Evolutionary conservation across 1,140 invertebrate genomes (phyloP), one percentile per base, ranked within the genome.

Genomic region (Drosophila murphyi): DNA sequence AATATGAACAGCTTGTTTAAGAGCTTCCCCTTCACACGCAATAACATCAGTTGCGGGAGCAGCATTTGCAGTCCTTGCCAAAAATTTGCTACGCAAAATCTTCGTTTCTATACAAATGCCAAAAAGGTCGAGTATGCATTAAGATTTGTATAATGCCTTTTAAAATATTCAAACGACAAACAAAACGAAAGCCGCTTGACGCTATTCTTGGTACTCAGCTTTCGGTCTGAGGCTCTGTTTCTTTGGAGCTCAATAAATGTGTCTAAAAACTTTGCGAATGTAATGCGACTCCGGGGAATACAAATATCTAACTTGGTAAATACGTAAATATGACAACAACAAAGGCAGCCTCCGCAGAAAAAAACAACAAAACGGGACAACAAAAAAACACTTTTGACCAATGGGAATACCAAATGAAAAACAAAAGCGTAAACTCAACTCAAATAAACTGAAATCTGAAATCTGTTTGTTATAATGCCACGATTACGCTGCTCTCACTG

Each of bases 341-440:
- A 70, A 51, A 77, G 52, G 67, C 54, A 43, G 56, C 56, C 56
- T 43, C 32, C 39, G 55, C 32, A 56, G 60, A 35, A 60, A 68
- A 45, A 65, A 48, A 65, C 12, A 55, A 65, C 39, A 64, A 64
- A 37, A 45, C n/a, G 20, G 12, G 20, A 29, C 12, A 28, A 47
- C 6, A 20, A 47, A 48, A 10, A 29, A 48, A 12, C 47, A 48
- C 6, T 28, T 37, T 62, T 85, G 82, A 86, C 82, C 82, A 82
- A 87, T 87, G 82, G 82, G 82, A 86, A 86, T 86, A 86, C 48
- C 61, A 78, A 82, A 75, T 76, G 69, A 64, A 67, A 80, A 86
- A 87, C 77, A 85, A 87, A 69, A 78, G 82, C 64, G 32, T 48
- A 73, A 69, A 73, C 56, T 60, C 50, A 69, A 69, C 71, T 69